phyloP scores from a whole-genome alignment of 2,797 vertebrate genomes.

The Austrolebias charrua region DNA sequence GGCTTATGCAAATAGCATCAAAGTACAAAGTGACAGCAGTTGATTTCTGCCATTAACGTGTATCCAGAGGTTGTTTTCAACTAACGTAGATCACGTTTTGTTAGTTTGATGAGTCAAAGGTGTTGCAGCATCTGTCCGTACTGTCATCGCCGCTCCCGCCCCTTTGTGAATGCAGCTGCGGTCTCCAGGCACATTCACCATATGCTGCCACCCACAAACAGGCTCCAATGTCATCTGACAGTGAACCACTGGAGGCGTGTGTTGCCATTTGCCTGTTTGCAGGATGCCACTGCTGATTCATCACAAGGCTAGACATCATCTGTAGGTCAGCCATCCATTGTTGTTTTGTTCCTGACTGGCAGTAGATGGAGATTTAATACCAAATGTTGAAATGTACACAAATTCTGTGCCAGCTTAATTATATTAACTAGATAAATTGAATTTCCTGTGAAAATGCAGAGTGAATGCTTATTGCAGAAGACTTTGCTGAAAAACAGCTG shows the following conservation, averaged over 20 bases:
- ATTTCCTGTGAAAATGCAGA: background rate
- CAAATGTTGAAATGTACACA: constrained; percentile 28
- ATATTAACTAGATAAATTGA: background rate
- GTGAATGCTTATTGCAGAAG: too few species aligned
- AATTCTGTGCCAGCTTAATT: background rate
- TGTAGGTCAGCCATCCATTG: constrained; percentile 59
- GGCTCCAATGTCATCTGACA: constrained; percentile 54
- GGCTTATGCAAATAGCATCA: constrained; percentile 16
- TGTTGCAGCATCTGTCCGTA: constrained; percentile 73
- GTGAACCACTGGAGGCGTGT: constrained; percentile 43
- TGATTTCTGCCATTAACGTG: background rate
- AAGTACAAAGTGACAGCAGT: constrained; percentile 4
- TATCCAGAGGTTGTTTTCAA: constrained; percentile 42
- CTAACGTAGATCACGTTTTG: constrained; percentile 60
- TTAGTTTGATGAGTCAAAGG: constrained; percentile 82
- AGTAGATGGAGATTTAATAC: constrained; percentile 20
- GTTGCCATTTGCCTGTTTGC: constrained; percentile 75
- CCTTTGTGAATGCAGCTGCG: constrained; percentile 84
- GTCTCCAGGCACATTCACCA: constrained; percentile 53
- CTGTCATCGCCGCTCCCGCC: constrained; percentile 75
- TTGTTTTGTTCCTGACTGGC: constrained; percentile 23
- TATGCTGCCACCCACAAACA: constrained; percentile 68
- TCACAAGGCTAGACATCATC: constrained; percentile 80
- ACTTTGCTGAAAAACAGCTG: too few species aligned
- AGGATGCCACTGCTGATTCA: constrained; percentile 81